Conservation (phyloP, 2,888 invertebrate genomes). For the Lepidocyrtinus sp. region DNA sequence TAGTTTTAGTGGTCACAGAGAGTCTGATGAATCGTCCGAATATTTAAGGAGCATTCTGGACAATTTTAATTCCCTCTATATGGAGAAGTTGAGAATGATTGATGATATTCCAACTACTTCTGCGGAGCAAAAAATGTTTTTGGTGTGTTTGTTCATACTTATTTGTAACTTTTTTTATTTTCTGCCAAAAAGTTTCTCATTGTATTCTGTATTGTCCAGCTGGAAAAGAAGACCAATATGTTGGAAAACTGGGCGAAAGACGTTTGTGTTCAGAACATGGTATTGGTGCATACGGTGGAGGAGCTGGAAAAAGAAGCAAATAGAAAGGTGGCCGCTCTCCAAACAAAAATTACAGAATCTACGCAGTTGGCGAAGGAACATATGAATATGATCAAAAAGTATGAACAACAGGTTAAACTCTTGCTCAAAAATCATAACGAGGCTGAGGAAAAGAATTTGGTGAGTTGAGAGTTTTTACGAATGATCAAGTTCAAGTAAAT, state of each 20-base stretch:
- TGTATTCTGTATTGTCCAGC: slow-evolving; percentile 29
- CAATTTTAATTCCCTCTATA: slow-evolving; percentile 57
- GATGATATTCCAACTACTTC: slow-evolving; percentile 37
- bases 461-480: slow-evolving; percentile 28
- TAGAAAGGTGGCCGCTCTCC: slow-evolving; percentile 76
- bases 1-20: too few relatives aligned
- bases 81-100: slow-evolving; percentile 56
- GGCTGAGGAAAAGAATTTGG: slow-evolving; percentile 58
- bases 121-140: slow-evolving; percentile 36
- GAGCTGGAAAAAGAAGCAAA: slow-evolving; percentile 80
- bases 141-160: slow-evolving; percentile 32
- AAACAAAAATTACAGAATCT: slow-evolving; percentile 75
- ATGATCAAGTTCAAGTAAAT: too few relatives aligned
- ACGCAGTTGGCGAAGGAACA: slow-evolving; percentile 71
- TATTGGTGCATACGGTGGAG: slow-evolving; percentile 79
- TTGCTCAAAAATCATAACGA: slow-evolving; percentile 59
- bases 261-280: slow-evolving; percentile 76
- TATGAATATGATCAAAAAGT: slow-evolving; percentile 66
- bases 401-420: slow-evolving; percentile 65
- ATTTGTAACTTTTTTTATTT: slow-evolving; percentile 17
- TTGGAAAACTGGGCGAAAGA: slow-evolving; percentile 69
- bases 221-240: slow-evolving; percentile 64
- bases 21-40: slow-evolving; percentile 32
- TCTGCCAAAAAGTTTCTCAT: not conserved
- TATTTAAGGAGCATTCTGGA: slow-evolving; percentile 49